Evolutionary conservation across 2,797 vertebrate genomes (phyloP).

Genomic region (Enteromius paludinosus): DNA sequence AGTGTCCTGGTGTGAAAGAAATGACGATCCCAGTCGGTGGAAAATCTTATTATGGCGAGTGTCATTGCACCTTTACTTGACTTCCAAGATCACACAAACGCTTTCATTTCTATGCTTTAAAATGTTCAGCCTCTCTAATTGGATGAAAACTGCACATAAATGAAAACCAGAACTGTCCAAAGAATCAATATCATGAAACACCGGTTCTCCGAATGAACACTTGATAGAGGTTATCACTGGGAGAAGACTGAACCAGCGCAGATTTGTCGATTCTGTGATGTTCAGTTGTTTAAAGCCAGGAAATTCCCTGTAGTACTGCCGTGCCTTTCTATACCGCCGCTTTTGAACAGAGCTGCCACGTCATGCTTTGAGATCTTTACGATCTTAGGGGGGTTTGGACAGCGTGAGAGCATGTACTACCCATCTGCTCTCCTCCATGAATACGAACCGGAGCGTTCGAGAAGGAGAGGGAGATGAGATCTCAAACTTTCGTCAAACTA

Average conservation of each 20-base stretch:
- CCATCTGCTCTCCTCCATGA: conserved; percentile 42
- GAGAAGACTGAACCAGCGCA: not conserved
- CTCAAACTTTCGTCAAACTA: conserved; percentile 41
- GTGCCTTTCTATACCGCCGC: conserved; percentile 18
- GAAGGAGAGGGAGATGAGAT: conserved; percentile 39
- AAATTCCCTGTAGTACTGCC: conserved; percentile 1
- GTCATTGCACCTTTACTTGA: conserved; percentile 33
- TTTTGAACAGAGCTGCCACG: conserved; percentile 33
- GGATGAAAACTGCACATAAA: conserved; percentile 5
- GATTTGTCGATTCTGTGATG: conserved; percentile 14
- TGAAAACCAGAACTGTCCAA: conserved; percentile 28
- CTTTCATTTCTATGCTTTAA: conserved; percentile 19
- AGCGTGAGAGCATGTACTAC: conserved; percentile 8
- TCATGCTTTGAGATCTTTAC: conserved; percentile 40
- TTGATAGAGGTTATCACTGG: not conserved
- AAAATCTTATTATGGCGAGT: conserved; percentile 40
- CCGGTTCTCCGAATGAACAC: not conserved
- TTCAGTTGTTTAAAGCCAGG: conserved; percentile 19
- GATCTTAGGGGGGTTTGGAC: conserved; percentile 37
- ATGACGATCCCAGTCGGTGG: conserved; percentile 38
- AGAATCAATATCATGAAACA: conserved; percentile 20
- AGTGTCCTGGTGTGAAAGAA: conserved; percentile 54
- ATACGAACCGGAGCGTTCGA: conserved; percentile 7
- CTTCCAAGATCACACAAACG: conserved; percentile 13
- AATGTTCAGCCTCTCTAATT: conserved; percentile 9